phyloP scores from a whole-genome alignment of 2,113 vertebrate genomes.

The Nicator chloris region DNA sequence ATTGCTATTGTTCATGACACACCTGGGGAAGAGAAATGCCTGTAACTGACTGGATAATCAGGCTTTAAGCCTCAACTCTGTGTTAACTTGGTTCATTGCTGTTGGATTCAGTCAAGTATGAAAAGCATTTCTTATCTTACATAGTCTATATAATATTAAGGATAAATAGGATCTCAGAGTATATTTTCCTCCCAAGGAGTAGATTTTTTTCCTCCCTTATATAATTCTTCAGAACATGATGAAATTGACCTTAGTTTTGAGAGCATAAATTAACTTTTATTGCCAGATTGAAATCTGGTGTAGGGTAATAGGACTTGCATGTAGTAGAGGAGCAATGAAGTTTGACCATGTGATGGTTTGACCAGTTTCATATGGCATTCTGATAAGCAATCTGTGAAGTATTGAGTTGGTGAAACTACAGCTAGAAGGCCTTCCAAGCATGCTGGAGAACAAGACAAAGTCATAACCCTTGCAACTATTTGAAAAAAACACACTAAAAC shows the following conservation, averaged over 20 bases:
- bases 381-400: neutral
- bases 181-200: neutral
- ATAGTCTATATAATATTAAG: neutral
- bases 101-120: neutral
- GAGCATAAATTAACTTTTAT: neutral
- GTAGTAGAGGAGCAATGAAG: neutral
- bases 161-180: neutral
- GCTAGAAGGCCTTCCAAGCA: neutral
- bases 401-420: neutral
- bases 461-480: neutral
- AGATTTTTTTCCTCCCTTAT: neutral
- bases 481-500: neutral
- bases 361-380: neutral
- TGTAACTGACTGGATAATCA: neutral
- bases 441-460: neutral
- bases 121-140: neutral
- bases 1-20: neutral
- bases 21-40: neutral
- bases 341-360: neutral
- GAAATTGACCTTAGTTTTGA: neutral
- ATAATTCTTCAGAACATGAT: neutral
- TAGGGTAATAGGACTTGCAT: neutral
- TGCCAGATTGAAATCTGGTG: neutral
- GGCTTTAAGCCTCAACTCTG: neutral
- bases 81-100: neutral